These are phyloP conservation scores for Trichomalopsis sarcophagae DNA, from an alignment of 1,140 invertebrate species.

Conservation along the genomic window DNA sequence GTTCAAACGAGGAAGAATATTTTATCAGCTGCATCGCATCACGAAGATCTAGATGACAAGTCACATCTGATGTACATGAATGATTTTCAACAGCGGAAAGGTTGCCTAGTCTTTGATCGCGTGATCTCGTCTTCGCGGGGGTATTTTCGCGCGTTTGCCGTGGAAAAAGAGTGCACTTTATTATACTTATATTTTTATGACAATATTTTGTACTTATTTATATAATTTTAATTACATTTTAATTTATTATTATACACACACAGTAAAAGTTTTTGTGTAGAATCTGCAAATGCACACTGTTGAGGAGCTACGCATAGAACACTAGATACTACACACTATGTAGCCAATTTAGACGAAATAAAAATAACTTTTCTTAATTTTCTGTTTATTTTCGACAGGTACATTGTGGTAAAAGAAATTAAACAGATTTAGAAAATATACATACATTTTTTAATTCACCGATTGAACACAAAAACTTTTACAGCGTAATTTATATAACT, in stretches of 20 bases:
- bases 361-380: neutral
- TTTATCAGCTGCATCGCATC: neutral
- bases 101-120: neutral
- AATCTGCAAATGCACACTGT: neutral
- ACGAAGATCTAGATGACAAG: neutral
- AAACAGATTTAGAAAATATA: neutral
- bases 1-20: neutral
- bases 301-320: neutral
- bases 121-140: neutral
- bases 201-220: conserved; percentile 5
- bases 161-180: conserved; percentile 3
- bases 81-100: neutral
- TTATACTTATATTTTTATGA: conserved; percentile 20
- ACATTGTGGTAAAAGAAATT: neutral
- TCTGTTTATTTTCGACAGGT: neutral
- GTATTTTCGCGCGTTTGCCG: neutral
- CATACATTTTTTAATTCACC: neutral
- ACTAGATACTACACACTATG: neutral
- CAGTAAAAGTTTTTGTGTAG: conserved; percentile 38
- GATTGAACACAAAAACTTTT: conserved; percentile 29
- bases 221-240: conserved; percentile 34
- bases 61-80: neutral
- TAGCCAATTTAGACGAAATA: neutral
- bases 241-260: conserved; percentile 14
- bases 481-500: conserved; percentile 20